A percentile compares a stretch with the other conserved stretches of the same genome.
These are phyloP conservation scores for Phymanthus crucifer DNA, from an alignment of 92 coral and sea anemone genomes.

Conservation along the genomic window DNA sequence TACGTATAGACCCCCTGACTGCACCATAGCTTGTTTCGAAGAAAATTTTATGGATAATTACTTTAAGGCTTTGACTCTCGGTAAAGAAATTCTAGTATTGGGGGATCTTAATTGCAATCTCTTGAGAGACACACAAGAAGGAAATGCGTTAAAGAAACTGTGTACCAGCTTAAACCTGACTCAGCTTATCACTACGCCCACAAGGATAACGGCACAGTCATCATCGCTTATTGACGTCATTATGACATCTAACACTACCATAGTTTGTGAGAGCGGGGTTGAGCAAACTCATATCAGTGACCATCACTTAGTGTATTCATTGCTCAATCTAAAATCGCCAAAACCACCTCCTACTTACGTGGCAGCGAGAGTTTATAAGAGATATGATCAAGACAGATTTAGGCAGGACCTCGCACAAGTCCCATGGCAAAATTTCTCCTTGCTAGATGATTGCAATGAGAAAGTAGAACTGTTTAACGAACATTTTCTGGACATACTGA, in stretches of 20 bases:
- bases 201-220: slow-evolving; percentile 40
- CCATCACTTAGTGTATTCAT: neutral
- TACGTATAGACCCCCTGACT: slow-evolving; percentile 35
- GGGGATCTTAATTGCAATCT: slow-evolving; percentile 22
- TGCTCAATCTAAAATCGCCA: neutral
- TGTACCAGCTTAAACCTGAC: slow-evolving; percentile 31
- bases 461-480: slow-evolving; percentile 13
- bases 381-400: neutral
- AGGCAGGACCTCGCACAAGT: slow-evolving; percentile 11
- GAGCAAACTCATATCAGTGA: neutral
- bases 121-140: neutral
- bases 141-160: neutral
- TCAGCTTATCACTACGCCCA: slow-evolving; percentile 32
- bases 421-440: slow-evolving; percentile 9
- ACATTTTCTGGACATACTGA: slow-evolving; percentile 13
- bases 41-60: slow-evolving; percentile 51
- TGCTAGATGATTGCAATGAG: slow-evolving; percentile 25
- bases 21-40: slow-evolving; percentile 31
- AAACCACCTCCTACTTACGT: slow-evolving; percentile 17
- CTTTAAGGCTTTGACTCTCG: slow-evolving; percentile 42
- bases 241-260: slow-evolving; percentile 8
- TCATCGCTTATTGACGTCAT: neutral
- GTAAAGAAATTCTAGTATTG: slow-evolving; percentile 9
- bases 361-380: neutral
- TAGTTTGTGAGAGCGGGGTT: slow-evolving; percentile 5